These are phyloP conservation scores for Perccottus glenii DNA, from an alignment of 2,113 vertebrate species.

Conservation along the genomic window DNA sequence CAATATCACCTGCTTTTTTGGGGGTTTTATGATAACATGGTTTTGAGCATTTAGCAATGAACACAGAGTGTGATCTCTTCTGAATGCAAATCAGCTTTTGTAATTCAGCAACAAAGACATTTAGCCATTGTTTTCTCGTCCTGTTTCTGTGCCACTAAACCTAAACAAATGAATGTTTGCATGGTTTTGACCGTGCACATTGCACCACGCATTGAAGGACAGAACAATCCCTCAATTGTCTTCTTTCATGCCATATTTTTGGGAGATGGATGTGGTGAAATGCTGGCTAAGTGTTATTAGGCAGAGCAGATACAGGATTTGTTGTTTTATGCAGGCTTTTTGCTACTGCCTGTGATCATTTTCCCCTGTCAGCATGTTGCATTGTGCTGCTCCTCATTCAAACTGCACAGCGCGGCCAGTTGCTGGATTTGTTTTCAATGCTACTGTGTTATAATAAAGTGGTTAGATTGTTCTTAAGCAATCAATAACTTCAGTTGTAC, in stretches of 20 bases:
- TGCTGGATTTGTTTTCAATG: slow-evolving; percentile 52
- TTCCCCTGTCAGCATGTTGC: slow-evolving; percentile 60
- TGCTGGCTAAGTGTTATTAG: slow-evolving; percentile 16
- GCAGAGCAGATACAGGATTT: slow-evolving; percentile 24
- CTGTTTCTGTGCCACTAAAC: slow-evolving; percentile 62
- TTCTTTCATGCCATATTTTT: slow-evolving; percentile 50
- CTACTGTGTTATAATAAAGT: slow-evolving; percentile 5
- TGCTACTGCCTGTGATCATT: slow-evolving; percentile 52
- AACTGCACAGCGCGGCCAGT: slow-evolving; percentile 30
- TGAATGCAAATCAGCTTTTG: slow-evolving; percentile 74
- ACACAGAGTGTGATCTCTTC: slow-evolving; percentile 62
- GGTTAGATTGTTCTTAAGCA: slow-evolving; percentile 20
- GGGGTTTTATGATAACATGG: slow-evolving; percentile 47
- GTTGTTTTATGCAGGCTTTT: slow-evolving; percentile 48
- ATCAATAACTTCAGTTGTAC: slow-evolving; percentile 2
- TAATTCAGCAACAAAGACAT: slow-evolving; percentile 64
- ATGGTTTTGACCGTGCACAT: slow-evolving; percentile 43
- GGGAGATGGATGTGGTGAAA: slow-evolving; percentile 26
- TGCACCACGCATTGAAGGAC: slow-evolving; percentile 27
- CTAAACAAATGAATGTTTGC: slow-evolving; percentile 62
- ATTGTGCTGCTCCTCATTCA: slow-evolving; percentile 51
- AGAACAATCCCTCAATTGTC: slow-evolving; percentile 57
- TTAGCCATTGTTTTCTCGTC: slow-evolving; percentile 59
- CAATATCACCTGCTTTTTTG: slow-evolving; percentile 53
- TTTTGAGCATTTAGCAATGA: slow-evolving; percentile 48